phyloP scores from a whole-genome alignment of 2,797 vertebrate genomes.

The Nasua narica region DNA sequence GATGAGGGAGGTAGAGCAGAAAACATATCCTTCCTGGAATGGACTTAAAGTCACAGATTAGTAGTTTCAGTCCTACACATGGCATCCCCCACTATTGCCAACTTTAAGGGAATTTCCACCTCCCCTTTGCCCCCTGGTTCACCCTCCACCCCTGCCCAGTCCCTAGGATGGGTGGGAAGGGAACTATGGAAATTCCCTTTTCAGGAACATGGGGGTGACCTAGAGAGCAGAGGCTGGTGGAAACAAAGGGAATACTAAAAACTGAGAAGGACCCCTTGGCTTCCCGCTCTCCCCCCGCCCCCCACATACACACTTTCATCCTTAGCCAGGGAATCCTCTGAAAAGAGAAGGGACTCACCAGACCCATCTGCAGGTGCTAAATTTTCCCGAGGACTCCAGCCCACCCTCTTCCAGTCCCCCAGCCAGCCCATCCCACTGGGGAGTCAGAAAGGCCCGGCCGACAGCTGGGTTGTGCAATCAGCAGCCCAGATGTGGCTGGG shows the following conservation, averaged over 20 bases:
- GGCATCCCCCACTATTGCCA: constrained; percentile 50
- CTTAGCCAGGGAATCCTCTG: constrained; percentile 5
- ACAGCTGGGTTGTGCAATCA: constrained; percentile 77
- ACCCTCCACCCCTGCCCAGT: constrained; percentile 60
- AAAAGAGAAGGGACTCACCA: constrained; percentile 10
- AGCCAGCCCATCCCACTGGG: constrained; percentile 40
- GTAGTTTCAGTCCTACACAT: not conserved
- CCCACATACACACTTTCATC: not conserved
- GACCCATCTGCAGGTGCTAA: constrained; percentile 53
- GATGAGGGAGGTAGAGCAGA: not conserved
- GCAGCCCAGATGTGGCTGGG: constrained; percentile 73
- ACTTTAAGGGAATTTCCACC: constrained; percentile 75
- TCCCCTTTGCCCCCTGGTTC: constrained; percentile 56
- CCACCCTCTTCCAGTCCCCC: constrained; percentile 37
- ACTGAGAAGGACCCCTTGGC: not conserved
- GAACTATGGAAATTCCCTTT: constrained; percentile 77
- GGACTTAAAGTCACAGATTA: not conserved
- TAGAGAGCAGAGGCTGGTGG: not conserved
- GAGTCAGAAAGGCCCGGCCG: constrained; percentile 51
- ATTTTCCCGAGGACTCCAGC: constrained; percentile 60
- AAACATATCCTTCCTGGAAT: constrained; percentile 58
- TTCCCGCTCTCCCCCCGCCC: not conserved
- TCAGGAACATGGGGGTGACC: constrained; percentile 55
- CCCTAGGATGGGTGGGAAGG: constrained; percentile 67
- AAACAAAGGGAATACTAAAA: constrained; percentile 40